Evolutionary conservation across 2,888 invertebrate species (phyloP), one percentile per base, ranked within the genome.

Genomic region (Lithophane socia): DNA sequence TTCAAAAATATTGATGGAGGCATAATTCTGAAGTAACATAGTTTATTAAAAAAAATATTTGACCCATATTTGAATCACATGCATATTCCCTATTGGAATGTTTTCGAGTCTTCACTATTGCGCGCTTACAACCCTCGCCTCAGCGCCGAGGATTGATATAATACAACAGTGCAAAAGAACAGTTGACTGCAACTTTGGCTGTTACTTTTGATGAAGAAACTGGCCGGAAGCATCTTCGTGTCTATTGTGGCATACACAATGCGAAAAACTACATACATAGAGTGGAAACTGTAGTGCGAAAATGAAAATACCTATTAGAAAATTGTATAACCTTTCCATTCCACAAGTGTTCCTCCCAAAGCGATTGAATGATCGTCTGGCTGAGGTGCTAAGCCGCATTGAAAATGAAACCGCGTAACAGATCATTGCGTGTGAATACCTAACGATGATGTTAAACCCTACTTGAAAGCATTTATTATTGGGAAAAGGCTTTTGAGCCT

Each of bases 301-400:
- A 65, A 47, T 24, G 1, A 10, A 7, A 65, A 9, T 5, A 24
- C n/a, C 18, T 47, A 10, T 66, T 24, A 24, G 4, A 63, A 63
- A 37, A 21, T 63, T 37, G 21, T 21, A 7, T 21, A 4, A 21
- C 47, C 18, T 56, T 58, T 66, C 61, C 29, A 29, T 56, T 42
- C 3, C 52, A 2, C 8, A 70, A 63, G 16, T n/a, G 29, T 12
- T 47, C 52, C 52, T 42, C 16, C 21, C 10, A 56, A 37, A 13
- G 13, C 44, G 16, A 58, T 58, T 74, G 71, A 82, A 68, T 71
- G 63, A 80, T 77, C 67, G 60, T 58, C 47, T 47, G 47, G 47
- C 47, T 13, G 37, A 61, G 16, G 49, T 56, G 69, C 63, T 73
- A 24, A 66, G 10, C 0, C 18, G 42, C 37, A 71, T 77, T 81